phyloP scores from a whole-genome alignment of 2,888 invertebrate genomes.

The Pseudoips prasinana region DNA sequence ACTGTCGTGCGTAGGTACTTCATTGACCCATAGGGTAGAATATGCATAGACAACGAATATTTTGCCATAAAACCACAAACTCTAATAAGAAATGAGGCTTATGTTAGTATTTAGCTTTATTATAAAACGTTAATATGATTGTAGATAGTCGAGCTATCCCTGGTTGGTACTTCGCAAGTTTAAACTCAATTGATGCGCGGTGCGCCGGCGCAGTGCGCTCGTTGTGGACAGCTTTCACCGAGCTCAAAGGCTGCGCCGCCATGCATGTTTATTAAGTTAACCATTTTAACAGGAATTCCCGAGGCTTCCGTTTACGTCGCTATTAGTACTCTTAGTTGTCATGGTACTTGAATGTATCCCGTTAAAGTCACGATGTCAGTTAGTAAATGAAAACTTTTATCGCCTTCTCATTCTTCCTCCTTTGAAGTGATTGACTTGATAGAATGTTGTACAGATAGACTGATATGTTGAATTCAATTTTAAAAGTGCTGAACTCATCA shows the following conservation, averaged over 20 bases:
- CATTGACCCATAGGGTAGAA: too few species aligned
- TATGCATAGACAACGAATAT: too few species aligned
- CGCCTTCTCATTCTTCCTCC: conserved; percentile 12
- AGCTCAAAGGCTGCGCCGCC: conserved; percentile 68
- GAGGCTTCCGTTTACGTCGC: conserved; percentile 58
- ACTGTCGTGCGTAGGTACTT: too few species aligned
- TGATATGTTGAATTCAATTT: background rate
- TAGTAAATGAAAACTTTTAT: conserved; percentile 18
- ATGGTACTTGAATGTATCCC: conserved; percentile 35
- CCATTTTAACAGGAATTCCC: conserved; percentile 71
- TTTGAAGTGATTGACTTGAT: background rate
- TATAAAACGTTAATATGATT: too few species aligned
- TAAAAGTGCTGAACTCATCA: too few species aligned
- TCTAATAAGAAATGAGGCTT: too few species aligned
- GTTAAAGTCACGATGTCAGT: conserved; percentile 30
- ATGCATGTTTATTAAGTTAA: conserved; percentile 75
- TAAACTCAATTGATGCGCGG: conserved; percentile 43
- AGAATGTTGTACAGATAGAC: too few species aligned
- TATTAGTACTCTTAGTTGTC: conserved; percentile 53
- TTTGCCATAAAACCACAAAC: too few species aligned
- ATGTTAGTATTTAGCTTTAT: too few species aligned
- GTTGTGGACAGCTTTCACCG: conserved; percentile 66
- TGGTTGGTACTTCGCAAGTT: conserved; percentile 17
- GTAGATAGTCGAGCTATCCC: too few species aligned
- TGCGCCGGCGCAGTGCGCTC: conserved; percentile 42